These are phyloP conservation scores for Peromyscus leucopus DNA, from an alignment of 2,113 vertebrate species.

Conservation along the genomic window DNA sequence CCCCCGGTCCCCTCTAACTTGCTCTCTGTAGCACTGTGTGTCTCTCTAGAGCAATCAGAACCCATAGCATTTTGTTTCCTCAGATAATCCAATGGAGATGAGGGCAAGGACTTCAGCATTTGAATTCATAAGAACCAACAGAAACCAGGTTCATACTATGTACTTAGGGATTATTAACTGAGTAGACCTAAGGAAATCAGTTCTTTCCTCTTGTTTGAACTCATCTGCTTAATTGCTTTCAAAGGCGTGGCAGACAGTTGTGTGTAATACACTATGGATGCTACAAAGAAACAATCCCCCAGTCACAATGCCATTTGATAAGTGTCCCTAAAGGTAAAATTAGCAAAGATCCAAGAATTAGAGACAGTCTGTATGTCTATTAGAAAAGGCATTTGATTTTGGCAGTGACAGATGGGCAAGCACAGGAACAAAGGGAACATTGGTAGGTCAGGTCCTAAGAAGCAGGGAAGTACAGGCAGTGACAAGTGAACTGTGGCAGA, in stretches of 20 bases:
- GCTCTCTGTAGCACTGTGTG: not conserved
- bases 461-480: not conserved
- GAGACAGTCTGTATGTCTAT: not conserved
- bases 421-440: not conserved
- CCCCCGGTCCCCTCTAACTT: not conserved
- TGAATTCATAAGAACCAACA: constrained; percentile 1
- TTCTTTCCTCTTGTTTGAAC: constrained; percentile 13
- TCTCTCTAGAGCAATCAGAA: not conserved
- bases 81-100: not conserved
- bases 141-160: constrained; percentile 13
- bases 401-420: not conserved
- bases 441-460: not conserved
- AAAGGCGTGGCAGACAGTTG: not conserved
- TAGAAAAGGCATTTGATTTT: not conserved
- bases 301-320: not conserved
- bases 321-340: constrained; percentile 32
- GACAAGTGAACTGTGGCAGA: not conserved
- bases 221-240: not conserved
- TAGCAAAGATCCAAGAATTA: constrained; percentile 1
- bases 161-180: constrained; percentile 24
- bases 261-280: not conserved
- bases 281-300: not conserved
- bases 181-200: not conserved
- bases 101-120: not conserved
- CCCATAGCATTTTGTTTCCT: not conserved